These are phyloP conservation scores for Lota lota DNA, from an alignment of 2,113 vertebrate genomes.

Conservation along the genomic window DNA sequence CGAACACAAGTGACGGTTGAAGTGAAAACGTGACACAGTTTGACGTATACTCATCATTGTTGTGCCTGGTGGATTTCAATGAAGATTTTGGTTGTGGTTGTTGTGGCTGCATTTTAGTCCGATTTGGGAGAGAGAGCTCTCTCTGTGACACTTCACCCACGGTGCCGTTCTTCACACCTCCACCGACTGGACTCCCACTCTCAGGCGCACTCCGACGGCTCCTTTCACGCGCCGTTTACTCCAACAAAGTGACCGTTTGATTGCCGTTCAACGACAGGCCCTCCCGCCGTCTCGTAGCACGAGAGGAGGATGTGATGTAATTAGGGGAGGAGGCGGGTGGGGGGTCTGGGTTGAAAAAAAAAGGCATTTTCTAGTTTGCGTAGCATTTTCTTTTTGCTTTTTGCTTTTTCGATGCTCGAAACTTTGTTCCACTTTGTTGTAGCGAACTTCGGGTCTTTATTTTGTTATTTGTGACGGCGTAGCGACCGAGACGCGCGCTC, in stretches of 20 bases:
- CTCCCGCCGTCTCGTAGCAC: conserved; percentile 51
- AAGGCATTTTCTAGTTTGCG: no score
- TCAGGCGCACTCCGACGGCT: not conserved
- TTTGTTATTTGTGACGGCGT: no score
- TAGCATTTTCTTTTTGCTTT: no score
- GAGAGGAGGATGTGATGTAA: conserved; percentile 30
- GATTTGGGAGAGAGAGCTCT: conserved; percentile 65
- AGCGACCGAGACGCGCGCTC: no score
- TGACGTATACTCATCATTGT: no score
- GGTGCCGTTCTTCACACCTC: conserved; percentile 74
- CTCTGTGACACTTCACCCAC: conserved; percentile 73
- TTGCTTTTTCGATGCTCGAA: no score
- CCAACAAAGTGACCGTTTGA: conserved; percentile 25
- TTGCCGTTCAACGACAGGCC: conserved; percentile 6
- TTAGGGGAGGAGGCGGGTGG: not conserved
- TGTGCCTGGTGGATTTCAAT: not conserved
- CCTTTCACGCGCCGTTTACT: conserved; percentile 54
- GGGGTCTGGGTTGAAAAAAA: no score
- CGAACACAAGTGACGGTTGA: no score
- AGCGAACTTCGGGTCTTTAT: no score
- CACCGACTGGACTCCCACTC: conserved; percentile 73
- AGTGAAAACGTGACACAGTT: no score
- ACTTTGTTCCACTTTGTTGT: no score
- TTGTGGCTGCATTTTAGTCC: conserved; percentile 50
- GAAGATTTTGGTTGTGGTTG: not conserved